These are phyloP conservation scores for Eubasilissa regina DNA, from an alignment of 1,140 invertebrate genomes.

Conservation along the genomic window DNA sequence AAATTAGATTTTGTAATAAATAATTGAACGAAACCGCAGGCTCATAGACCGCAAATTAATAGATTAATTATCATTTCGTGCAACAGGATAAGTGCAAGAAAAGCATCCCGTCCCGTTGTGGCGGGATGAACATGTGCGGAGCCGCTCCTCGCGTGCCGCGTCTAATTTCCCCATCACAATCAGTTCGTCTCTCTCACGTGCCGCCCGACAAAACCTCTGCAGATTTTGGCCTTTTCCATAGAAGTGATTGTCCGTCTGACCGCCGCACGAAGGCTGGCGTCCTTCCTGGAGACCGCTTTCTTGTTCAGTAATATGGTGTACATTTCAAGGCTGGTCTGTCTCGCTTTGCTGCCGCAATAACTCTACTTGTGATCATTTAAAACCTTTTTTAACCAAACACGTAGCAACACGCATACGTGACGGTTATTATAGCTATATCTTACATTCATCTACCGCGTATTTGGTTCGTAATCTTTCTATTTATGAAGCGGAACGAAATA, in stretches of 20 bases:
- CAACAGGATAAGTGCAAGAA: too few relatives aligned
- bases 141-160: neutral
- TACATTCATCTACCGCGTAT: neutral
- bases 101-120: too few relatives aligned
- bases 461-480: neutral
- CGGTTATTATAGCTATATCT: neutral
- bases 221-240: neutral
- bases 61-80: too few relatives aligned
- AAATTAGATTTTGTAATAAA: too few relatives aligned
- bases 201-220: neutral
- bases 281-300: conserved; percentile 34
- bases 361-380: conserved; percentile 39
- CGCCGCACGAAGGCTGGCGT: conserved; percentile 22
- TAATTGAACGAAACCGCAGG: too few relatives aligned
- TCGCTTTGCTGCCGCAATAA: conserved; percentile 14
- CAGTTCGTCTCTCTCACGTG: neutral
- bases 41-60: too few relatives aligned
- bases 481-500: neutral
- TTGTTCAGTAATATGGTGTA: conserved; percentile 27
- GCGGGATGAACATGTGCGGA: too few relatives aligned
- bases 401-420: neutral
- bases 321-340: conserved; percentile 31
- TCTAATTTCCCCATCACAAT: neutral
- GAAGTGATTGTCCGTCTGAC: conserved; percentile 23
- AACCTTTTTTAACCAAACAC: conserved; percentile 2